Base-by-base conservation (phyloP, 2,113 vertebrate genomes). In the Melierax canorus region DNA sequence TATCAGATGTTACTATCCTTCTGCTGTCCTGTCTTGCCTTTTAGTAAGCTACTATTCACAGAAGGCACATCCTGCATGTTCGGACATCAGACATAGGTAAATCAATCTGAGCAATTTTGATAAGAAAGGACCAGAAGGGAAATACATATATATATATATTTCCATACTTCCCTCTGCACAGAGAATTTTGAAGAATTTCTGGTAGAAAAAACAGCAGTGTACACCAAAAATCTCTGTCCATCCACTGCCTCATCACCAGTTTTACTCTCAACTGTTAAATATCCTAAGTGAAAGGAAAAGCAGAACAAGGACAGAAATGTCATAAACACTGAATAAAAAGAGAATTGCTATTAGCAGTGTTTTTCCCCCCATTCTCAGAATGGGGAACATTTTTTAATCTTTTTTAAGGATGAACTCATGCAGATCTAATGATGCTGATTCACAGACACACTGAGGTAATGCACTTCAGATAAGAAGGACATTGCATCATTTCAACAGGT, bases 401-500 rank as follows among this genome's bases (percentile, higher is more conserved):
- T 96, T 97, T 96, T 81, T 85, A 86, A 95, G 32, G 72, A 97
- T 98, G 98, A 98, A 95, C 97, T 98, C 98, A 99, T 96, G 85
- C 75, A 71, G 95, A 94, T 91, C 93, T 97, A 97, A 97, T 91
- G 96, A 94, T 98, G 98, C 98, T 98, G 98, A 98, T 97, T 98
- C 98, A 98, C 94, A 96, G 96, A 93, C 92, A 97, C 66, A 86
- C 80, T 98, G 97, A 97, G 97, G 97, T 98, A 98, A 98, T 97
- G 96, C 89, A 95, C 96, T 98, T 96, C 92, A 73, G 84, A 92
- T 50, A 86, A 95, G 79, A 72, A 86, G 76, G 88, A 94, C 94
- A 97, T 98, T 97, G 96, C 96, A 96, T 97, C 98, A 98, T 97
- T 97, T 96, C 79, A 83, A 76, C 71, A 97, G 97, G 92, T 96